Base-by-base conservation (phyloP, 2,888 invertebrate species). In the Octodonta nipae region DNA sequence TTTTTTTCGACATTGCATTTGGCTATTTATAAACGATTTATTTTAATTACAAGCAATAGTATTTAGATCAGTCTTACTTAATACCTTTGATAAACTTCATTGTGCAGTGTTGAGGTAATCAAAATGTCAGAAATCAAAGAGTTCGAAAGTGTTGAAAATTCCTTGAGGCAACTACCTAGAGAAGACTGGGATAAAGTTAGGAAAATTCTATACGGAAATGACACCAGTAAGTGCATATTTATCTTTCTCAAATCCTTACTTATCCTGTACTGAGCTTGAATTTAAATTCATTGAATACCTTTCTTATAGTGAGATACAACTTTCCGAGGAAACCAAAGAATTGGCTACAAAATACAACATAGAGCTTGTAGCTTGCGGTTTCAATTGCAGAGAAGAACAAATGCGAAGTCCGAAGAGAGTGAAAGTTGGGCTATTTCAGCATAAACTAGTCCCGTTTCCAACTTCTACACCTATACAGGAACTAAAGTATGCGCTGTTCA, bases 391-490 rank as follows among this genome's bases (percentile, higher is more conserved):
- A 2, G 53, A 55, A 26, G 92, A 92, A 64, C 71, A 83, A 46
- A 56, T 72, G 8, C 70, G 88, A 38, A 51, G 69, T 8, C 73
- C 80, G 0, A 71, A 82, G 32, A 55, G 78, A 25, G 80, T 92
- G 1, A 22, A 83, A 44, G 70, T 92, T 15, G 96, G 85, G 4
- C 65, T 87, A 28, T 75, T 96, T 45, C 98, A 98, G 65, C 83
- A 93, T 61, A 70, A 79, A 24, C 79, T 88, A 42, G 31, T 38
- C 12, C 84, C 81, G 13, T 55, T 79, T 32, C 73, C 83, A 0
- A 87, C 95, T 1, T 42, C 43, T 10, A 73, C 71, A 3, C 73
- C 84, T 1, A 65, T 93, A 30, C 57, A 61, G 7, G 71, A 75
- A 31, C 88, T 95, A 66, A 70, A 84, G 38, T 67, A 74, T 41